phyloP scores from a whole-genome alignment of 1,140 invertebrate genomes.

The Drosophila pseudoobscura region DNA sequence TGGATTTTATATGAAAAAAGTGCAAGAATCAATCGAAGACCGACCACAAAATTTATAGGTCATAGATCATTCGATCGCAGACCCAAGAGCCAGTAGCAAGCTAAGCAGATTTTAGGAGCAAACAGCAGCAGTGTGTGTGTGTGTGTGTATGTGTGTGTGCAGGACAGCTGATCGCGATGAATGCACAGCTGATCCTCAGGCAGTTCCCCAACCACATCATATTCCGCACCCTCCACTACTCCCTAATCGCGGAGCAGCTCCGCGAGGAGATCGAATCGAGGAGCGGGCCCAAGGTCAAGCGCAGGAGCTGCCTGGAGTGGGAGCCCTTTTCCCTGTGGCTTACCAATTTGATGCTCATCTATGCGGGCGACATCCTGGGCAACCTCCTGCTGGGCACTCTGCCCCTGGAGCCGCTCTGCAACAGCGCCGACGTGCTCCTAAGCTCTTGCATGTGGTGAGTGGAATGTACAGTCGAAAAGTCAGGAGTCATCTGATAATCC shows the following conservation, averaged over 20 bases:
- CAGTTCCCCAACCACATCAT: slow-evolving; percentile 51
- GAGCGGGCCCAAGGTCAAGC: neutral
- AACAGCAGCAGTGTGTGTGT: neutral
- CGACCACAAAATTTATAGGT: slow-evolving; percentile 4
- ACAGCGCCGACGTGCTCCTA: slow-evolving; percentile 44
- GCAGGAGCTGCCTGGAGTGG: slow-evolving; percentile 22
- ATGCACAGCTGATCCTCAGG: slow-evolving; percentile 40
- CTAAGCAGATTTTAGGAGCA: neutral
- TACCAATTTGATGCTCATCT: slow-evolving; percentile 52
- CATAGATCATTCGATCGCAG: no score
- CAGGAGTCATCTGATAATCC: neutral
- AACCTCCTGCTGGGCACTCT: slow-evolving; percentile 58
- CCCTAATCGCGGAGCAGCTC: slow-evolving; percentile 54
- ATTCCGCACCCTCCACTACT: slow-evolving; percentile 62
- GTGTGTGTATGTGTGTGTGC: no score
- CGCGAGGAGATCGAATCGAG: slow-evolving; percentile 45
- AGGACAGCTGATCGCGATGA: slow-evolving; percentile 31
- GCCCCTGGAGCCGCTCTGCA: slow-evolving; percentile 59
- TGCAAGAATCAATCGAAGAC: neutral
- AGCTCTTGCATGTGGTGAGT: slow-evolving; percentile 49
- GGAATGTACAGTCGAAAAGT: neutral
- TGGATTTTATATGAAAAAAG: slow-evolving; percentile 9
- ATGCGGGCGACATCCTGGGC: slow-evolving; percentile 60
- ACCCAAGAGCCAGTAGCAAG: no score
- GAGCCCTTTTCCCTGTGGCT: slow-evolving; percentile 62